Evolutionary conservation across 2,797 vertebrate genomes (phyloP).

Genomic region (Microctenopoma stevenorrisi): DNA sequence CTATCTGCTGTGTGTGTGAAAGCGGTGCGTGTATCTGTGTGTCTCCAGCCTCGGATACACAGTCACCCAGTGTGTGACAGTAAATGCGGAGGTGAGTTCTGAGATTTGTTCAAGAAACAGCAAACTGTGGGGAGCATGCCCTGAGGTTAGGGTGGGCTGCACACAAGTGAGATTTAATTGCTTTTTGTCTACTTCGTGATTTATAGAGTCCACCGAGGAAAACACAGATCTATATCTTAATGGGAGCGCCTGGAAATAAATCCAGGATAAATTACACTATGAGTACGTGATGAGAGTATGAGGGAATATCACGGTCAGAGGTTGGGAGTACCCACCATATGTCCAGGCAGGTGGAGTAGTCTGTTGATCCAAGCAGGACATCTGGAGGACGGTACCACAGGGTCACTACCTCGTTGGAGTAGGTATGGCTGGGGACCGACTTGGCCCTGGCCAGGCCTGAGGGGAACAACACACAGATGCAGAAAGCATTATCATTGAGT

Average conservation of each 20-base stretch:
- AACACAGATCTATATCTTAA: slow-evolving; percentile 18
- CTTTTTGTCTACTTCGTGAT: slow-evolving; percentile 31
- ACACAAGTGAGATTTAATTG: slow-evolving; percentile 28
- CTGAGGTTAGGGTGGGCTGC: slow-evolving; percentile 20
- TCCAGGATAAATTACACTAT: slow-evolving; percentile 7
- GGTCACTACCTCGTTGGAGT: slow-evolving; percentile 98
- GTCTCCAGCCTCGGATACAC: background rate
- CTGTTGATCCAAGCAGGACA: slow-evolving; percentile 96
- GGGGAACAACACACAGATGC: slow-evolving; percentile 24
- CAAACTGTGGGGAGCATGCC: slow-evolving; percentile 5
- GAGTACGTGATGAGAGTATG: background rate
- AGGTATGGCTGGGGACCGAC: slow-evolving; percentile 96
- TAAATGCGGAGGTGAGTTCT: background rate
- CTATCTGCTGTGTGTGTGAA: background rate
- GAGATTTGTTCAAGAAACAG: slow-evolving; percentile 11
- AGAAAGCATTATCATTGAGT: slow-evolving; percentile 56
- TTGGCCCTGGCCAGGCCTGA: slow-evolving; percentile 95
- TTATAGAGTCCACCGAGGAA: background rate
- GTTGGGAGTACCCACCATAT: slow-evolving; percentile 90
- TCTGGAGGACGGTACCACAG: slow-evolving; percentile 98
- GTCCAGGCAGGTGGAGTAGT: slow-evolving; percentile 98
- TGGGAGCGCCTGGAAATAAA: slow-evolving; percentile 5
- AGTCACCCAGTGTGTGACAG: background rate
- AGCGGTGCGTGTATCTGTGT: background rate
- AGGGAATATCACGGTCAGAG: slow-evolving; percentile 5